Conservation (phyloP, 2,113 vertebrate species). For the Arothron firmamentum region DNA sequence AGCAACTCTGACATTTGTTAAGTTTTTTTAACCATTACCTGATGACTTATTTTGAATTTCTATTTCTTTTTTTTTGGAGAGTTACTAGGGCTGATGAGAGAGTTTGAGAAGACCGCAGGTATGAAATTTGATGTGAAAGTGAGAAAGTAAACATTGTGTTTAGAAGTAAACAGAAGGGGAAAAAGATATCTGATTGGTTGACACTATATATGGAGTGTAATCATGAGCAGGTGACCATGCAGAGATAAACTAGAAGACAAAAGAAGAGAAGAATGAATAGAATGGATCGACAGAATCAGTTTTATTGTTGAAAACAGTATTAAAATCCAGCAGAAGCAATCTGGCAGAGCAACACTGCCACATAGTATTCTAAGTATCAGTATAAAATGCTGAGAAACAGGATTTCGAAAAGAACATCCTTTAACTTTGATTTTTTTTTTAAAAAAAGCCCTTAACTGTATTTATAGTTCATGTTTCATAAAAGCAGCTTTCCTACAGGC, state of each 20-base stretch:
- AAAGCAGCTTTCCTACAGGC: slow-evolving; percentile 23
- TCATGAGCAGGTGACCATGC: slow-evolving; percentile 16
- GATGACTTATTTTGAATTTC: no score
- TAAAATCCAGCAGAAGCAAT: slow-evolving; percentile 31
- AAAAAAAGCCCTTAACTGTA: neutral
- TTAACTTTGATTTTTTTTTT: no score
- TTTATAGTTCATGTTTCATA: neutral
- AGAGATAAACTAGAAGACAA: slow-evolving; percentile 24
- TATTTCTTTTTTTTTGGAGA: no score
- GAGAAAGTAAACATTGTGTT: neutral
- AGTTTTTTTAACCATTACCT: no score
- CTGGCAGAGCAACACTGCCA: slow-evolving; percentile 9
- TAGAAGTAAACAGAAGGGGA: neutral
- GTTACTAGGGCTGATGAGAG: neutral
- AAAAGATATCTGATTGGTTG: neutral
- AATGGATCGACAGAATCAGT: slow-evolving; percentile 19
- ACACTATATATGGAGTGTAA: neutral
- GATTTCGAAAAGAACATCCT: neutral
- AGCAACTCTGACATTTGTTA: no score
- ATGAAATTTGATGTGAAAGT: neutral
- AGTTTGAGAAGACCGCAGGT: neutral
- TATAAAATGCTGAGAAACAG: neutral
- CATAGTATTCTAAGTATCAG: neutral
- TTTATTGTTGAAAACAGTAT: slow-evolving; percentile 56
- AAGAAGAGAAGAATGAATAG: slow-evolving; percentile 11